Evolutionary conservation across 1,140 invertebrate species (phyloP).

Genomic region (Solenopsis invicta): DNA sequence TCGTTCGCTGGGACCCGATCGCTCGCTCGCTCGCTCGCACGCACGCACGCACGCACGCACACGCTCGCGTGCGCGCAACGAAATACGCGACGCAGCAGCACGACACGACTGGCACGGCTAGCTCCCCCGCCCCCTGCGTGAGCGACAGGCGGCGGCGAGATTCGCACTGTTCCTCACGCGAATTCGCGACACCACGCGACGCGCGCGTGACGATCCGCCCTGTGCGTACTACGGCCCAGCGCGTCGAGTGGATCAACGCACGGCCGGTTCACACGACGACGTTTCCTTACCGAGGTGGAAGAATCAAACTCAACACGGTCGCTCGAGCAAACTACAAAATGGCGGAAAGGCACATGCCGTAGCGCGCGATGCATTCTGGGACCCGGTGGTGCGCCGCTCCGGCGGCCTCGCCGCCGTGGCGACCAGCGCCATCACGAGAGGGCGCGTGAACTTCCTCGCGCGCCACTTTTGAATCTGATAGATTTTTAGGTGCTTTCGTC

Average conservation of each 20-base stretch:
- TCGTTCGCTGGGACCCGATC: background rate
- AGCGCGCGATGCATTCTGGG: conserved; percentile 88
- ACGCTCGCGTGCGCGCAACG: conserved; percentile 50
- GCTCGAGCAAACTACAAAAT: conserved; percentile 90
- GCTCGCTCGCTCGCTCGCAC: conserved; percentile 5
- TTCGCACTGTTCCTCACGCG: conserved; percentile 29
- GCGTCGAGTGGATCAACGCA: conserved; percentile 69
- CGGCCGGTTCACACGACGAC: conserved; percentile 72
- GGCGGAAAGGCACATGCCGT: conserved; percentile 90
- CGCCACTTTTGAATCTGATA: conserved; percentile 56
- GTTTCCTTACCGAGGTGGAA: conserved; percentile 85
- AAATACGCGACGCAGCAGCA: conserved; percentile 50
- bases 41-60: conserved; percentile 23
- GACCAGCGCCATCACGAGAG: background rate
- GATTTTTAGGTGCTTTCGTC: too few relatives aligned
- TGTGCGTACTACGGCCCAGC: conserved; percentile 27
- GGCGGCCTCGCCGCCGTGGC: conserved; percentile 44
- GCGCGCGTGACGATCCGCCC: conserved; percentile 62
- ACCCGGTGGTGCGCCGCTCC: conserved; percentile 74
- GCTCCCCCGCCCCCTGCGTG: too few relatives aligned
- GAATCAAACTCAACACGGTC: conserved; percentile 89
- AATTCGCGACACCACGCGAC: conserved; percentile 35
- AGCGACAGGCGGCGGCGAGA: conserved; percentile 51
- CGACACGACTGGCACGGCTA: conserved; percentile 23
- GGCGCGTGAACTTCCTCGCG: background rate